Evolutionary conservation across 2,888 invertebrate genomes (phyloP).

Genomic region (Cantharis rustica): DNA sequence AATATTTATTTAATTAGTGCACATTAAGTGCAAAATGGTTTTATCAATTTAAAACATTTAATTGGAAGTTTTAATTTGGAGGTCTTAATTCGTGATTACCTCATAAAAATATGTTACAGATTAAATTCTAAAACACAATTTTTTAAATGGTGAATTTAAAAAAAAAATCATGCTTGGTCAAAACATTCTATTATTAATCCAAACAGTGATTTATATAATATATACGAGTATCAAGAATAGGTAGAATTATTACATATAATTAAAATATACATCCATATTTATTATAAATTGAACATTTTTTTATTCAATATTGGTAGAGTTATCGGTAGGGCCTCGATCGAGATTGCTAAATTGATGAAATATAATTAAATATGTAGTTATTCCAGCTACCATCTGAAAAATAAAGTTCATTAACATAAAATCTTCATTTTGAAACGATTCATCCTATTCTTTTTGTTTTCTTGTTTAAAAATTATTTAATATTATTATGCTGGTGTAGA

Average conservation of each 20-base stretch:
- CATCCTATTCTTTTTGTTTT: neutral
- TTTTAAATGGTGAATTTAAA: too few species aligned
- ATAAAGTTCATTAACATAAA: neutral
- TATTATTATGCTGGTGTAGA: too few species aligned
- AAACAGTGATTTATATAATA: neutral
- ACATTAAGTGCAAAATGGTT: neutral
- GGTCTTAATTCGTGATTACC: neutral
- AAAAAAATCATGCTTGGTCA: neutral
- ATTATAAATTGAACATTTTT: neutral
- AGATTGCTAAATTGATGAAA: slow-evolving; percentile 21
- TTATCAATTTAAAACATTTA: neutral
- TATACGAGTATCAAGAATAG: neutral
- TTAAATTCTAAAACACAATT: neutral
- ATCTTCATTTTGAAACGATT: neutral
- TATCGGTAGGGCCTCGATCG: neutral
- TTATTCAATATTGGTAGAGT: neutral
- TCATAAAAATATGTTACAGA: neutral
- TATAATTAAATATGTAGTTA: slow-evolving; percentile 17
- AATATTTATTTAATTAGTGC: neutral
- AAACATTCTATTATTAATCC: neutral
- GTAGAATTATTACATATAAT: too few species aligned
- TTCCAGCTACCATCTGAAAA: slow-evolving; percentile 19
- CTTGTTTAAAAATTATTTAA: too few species aligned
- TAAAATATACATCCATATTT: too few species aligned
- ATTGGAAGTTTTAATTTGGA: neutral